Base-by-base conservation (phyloP, 2,113 vertebrate genomes). In the Oophaga pumilio region DNA sequence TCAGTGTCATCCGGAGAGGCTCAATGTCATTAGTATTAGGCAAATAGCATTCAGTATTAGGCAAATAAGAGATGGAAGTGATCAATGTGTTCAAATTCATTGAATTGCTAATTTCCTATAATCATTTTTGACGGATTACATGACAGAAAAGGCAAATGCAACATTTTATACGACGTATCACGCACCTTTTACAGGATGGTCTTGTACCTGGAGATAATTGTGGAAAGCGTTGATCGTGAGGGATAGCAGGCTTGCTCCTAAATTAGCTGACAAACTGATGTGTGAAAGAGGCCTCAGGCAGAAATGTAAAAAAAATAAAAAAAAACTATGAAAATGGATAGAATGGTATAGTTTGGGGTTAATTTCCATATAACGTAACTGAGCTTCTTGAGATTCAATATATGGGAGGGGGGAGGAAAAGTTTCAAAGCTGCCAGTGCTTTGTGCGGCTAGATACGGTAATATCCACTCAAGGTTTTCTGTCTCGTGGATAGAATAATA, bases 391-490 rank as follows among this genome's bases (percentile, higher is more conserved):
- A 64, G n/a, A 56, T 84, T 12, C 22, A 76, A 56, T 26, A n/a
- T 20, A 15, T 7, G 22, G n/a, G 18, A 53, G 20, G 69, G 50
- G 71, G 71, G 24, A 53, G 49, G 50, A 53, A 56, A 79, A 57
- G 76, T 79, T 57, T 13, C 9, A 57, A 26, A 28, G 53, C n/a
- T 57, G 76, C 57, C n/a, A 50, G 52, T 26, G 76, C 52, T 28
- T 18, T 14, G 14, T 59, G 53, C n/a, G 53, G 49, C 11, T 8
- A 76, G 69, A 52, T 77, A 24, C 76, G 14, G 13, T 14, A 77
- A 56, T 17, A 79, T 26, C 52, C 76, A 79, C 76, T 57, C n/a
- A 57, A 10, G 56, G 57, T 17, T 82, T 62, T 80, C 60, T 66
- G 50, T 66, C 28, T 53, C 13, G 60, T 49, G 26, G 59, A 14